Conservation (phyloP, 2,113 vertebrate genomes). For the Neotragus moschatus region DNA sequence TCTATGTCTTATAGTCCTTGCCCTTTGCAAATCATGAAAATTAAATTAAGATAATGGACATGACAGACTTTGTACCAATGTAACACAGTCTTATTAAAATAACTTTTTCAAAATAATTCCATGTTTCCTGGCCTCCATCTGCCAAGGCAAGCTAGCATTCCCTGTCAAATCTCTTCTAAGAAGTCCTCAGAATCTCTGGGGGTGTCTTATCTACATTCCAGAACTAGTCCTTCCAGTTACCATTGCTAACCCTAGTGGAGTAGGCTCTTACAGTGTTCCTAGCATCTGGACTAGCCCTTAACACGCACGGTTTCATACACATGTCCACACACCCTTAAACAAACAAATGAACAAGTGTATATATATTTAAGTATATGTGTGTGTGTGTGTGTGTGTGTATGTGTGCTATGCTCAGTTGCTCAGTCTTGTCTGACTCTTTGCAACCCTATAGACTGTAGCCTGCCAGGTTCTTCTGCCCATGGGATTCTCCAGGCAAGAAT, state of each 20-base stretch:
- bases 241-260: not conserved
- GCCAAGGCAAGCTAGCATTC: not conserved
- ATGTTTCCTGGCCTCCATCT: not conserved
- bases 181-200: not conserved
- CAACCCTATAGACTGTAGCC: not conserved
- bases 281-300: not conserved
- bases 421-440: not conserved
- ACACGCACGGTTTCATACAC: not conserved
- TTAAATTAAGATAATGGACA: not conserved
- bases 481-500: not conserved
- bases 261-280: not conserved
- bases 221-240: not conserved
- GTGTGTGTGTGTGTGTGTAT: not conserved
- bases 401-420: not conserved
- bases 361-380: not conserved
- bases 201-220: not conserved
- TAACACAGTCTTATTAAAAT: slow-evolving; percentile 16
- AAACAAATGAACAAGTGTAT: not conserved
- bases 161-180: not conserved
- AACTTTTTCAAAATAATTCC: not conserved
- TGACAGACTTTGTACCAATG: not conserved
- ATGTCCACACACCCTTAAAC: not conserved
- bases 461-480: not conserved
- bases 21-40: not conserved
- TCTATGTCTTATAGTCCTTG: not conserved